Percentiles rank a stretch among this genome's conserved stretches.
phyloP scores from a whole-genome alignment of 2,888 invertebrate species.

The Polydesmus complanatus region DNA sequence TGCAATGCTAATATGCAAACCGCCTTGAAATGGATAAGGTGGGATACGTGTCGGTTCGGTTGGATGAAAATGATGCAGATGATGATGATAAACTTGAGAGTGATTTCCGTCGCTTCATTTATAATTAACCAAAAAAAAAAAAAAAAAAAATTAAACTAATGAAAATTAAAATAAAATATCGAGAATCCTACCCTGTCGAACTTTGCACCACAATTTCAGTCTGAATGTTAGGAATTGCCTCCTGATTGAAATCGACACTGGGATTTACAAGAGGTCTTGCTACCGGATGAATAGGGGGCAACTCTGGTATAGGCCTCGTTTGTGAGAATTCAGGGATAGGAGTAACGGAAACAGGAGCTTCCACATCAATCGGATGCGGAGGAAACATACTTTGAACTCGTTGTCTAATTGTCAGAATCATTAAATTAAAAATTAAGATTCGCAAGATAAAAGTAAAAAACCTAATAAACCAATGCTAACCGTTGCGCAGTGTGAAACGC shows the following conservation, averaged over 20 bases:
- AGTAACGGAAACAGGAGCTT: not conserved
- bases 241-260: conserved; percentile 23
- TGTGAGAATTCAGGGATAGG: conserved; percentile 9
- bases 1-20: conserved; percentile 41
- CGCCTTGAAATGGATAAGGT: conserved; percentile 31
- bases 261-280: conserved; percentile 24
- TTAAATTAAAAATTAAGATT: too few relatives aligned
- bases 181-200: conserved; percentile 19
- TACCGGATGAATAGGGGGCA: conserved; percentile 27
- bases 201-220: conserved; percentile 29
- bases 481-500: conserved; percentile 19
- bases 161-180: not conserved
- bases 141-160: not conserved
- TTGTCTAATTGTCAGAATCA: too few relatives aligned
- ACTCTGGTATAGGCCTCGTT: conserved; percentile 16
- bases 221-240: conserved; percentile 23
- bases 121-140: not conserved
- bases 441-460: conserved; percentile 8
- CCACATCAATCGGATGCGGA: conserved; percentile 20
- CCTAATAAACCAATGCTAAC: conserved; percentile 13
- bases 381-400: conserved; percentile 21
- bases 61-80: conserved; percentile 58
- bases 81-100: conserved; percentile 62
- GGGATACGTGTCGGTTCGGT: conserved; percentile 33
- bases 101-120: conserved; percentile 37